phyloP scores from a whole-genome alignment of 2,797 vertebrate genomes.

The Xenentodon cancila region DNA sequence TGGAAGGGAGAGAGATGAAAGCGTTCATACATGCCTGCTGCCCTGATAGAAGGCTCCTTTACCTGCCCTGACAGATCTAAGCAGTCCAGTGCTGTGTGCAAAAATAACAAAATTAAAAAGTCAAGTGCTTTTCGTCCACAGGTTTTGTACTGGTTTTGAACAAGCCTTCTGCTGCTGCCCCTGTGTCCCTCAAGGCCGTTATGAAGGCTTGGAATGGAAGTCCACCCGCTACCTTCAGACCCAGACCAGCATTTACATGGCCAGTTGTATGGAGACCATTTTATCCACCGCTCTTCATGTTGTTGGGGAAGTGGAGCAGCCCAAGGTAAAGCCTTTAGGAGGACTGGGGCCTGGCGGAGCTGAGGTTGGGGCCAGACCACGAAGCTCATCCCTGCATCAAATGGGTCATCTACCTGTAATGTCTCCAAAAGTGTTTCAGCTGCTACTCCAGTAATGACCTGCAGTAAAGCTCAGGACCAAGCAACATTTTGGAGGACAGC shows the following conservation, averaged over 20 bases:
- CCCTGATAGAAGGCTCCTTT: too few relatives aligned
- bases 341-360: conserved; percentile 15
- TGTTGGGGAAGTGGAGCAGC: conserved; percentile 78
- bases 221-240: conserved; percentile 91
- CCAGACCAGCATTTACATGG: conserved; percentile 92
- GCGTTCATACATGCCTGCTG: not conserved
- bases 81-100: too few relatives aligned
- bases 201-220: conserved; percentile 94
- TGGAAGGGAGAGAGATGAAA: not conserved
- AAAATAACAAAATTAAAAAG: not conserved
- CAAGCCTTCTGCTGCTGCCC: conserved; percentile 93
- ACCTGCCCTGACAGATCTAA: too few relatives aligned
- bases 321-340: conserved; percentile 63
- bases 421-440: conserved; percentile 90
- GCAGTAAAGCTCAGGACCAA: conserved; percentile 52
- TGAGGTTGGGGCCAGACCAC: conserved; percentile 22
- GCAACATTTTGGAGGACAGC: not conserved
- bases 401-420: conserved; percentile 90
- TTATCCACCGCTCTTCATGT: conserved; percentile 84
- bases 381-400: conserved; percentile 86
- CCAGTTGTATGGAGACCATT: conserved; percentile 90
- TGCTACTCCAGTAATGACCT: conserved; percentile 91
- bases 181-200: conserved; percentile 82
- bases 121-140: conserved; percentile 58
- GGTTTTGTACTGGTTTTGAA: conserved; percentile 95